A percentile compares a stretch with the other conserved stretches of the same genome.
Evolutionary conservation across 2,113 vertebrate genomes (phyloP).

Genomic region (Melozone crissalis): DNA sequence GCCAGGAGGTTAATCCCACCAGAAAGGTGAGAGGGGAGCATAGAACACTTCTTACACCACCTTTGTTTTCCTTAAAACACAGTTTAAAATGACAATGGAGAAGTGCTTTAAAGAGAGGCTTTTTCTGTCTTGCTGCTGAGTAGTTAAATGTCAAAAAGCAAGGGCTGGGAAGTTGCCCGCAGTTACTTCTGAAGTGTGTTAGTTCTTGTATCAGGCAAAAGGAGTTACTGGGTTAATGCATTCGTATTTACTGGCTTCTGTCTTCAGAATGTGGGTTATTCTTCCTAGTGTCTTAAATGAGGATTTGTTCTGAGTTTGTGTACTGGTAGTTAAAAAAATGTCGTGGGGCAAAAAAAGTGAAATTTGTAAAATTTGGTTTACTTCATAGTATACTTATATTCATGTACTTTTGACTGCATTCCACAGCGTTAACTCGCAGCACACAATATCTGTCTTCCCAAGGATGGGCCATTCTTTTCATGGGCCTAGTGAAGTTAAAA

Average conservation of each 20-base stretch:
- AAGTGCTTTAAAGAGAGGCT: neutral
- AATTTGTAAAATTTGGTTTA: neutral
- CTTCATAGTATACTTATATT: neutral
- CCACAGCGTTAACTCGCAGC: neutral
- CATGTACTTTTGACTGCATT: neutral
- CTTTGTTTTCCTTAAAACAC: neutral
- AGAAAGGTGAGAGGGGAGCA: neutral
- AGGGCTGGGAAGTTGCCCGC: neutral
- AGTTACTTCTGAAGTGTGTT: neutral
- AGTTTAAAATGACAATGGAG: constrained; percentile 14
- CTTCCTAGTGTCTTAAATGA: neutral
- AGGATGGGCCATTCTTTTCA: neutral
- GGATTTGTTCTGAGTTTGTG: neutral
- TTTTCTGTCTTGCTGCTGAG: neutral
- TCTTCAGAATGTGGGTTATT: neutral
- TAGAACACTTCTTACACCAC: neutral
- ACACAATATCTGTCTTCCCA: neutral
- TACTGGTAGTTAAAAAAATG: neutral
- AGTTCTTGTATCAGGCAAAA: neutral
- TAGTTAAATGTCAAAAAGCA: neutral
- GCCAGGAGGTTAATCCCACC: constrained; percentile 16
- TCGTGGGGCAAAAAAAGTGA: neutral
- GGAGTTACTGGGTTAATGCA: neutral
- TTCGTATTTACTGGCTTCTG: neutral
- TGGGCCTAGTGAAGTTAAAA: neutral